phyloP scores from a whole-genome alignment of 2,888 invertebrate genomes.

The Adelognathus sp. region DNA sequence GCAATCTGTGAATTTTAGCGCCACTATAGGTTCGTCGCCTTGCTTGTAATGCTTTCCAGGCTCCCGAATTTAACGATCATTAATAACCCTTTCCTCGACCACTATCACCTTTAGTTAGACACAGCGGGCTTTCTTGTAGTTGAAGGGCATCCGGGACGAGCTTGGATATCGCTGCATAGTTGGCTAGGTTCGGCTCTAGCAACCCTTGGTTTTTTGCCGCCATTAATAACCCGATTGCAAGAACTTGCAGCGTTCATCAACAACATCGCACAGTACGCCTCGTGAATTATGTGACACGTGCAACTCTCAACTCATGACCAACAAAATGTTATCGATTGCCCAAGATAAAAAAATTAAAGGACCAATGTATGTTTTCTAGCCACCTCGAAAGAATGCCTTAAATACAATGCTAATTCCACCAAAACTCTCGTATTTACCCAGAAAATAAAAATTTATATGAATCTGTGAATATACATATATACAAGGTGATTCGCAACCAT shows the following conservation, averaged over 20 bases:
- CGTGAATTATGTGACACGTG: no score
- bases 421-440: no score
- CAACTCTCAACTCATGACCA: no score
- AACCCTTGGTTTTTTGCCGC: neutral
- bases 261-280: neutral
- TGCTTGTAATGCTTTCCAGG: no score
- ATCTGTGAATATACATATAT: no score
- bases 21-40: neutral
- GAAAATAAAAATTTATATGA: no score
- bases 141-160: constrained; percentile 17
- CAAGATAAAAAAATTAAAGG: no score
- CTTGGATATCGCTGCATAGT: constrained; percentile 17
- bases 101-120: constrained; percentile 5
- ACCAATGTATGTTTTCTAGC: no score
- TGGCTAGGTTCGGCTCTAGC: neutral
- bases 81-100: constrained; percentile 14
- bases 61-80: neutral
- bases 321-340: no score
- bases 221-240: constrained; percentile 31
- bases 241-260: neutral
- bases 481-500: no score
- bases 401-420: no score
- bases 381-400: no score
- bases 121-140: constrained; percentile 1
- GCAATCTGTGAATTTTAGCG: neutral